Evolutionary conservation across 2,113 vertebrate species (phyloP).

Genomic region (Notarius lentiginosus): DNA sequence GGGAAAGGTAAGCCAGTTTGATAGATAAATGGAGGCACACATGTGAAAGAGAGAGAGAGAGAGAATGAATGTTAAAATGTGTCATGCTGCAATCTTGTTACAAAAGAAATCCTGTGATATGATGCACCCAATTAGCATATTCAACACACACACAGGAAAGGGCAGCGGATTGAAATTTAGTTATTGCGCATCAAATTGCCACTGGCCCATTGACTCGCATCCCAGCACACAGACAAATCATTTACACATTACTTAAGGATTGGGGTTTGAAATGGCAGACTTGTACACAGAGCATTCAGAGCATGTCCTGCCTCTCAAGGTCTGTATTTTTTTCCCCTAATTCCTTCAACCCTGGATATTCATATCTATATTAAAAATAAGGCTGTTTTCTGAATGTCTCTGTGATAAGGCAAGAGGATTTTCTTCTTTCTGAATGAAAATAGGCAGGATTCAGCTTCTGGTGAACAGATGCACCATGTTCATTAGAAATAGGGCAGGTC

Average conservation of each 20-base stretch:
- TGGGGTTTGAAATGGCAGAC: background rate
- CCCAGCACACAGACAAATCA: background rate
- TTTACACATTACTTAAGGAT: background rate
- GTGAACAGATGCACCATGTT: slow-evolving; percentile 39
- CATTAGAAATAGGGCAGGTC: slow-evolving; percentile 41
- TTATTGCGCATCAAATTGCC: background rate
- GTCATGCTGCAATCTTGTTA: slow-evolving; percentile 13
- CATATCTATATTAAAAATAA: background rate
- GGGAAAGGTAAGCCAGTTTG: too few species aligned
- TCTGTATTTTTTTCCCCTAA: background rate
- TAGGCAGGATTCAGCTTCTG: slow-evolving; percentile 30
- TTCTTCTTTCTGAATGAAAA: slow-evolving; percentile 6
- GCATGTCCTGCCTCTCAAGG: background rate
- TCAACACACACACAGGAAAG: background rate
- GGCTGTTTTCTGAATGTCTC: background rate
- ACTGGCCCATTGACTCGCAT: background rate
- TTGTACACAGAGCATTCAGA: background rate
- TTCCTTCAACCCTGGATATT: background rate
- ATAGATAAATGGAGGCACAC: too few species aligned
- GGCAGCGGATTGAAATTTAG: background rate
- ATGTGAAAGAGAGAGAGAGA: background rate
- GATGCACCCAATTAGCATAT: slow-evolving; percentile 25
- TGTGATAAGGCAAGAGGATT: background rate
- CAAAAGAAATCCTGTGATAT: slow-evolving; percentile 19
- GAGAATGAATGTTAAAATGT: slow-evolving; percentile 39